Evolutionary conservation across 2,888 invertebrate species (phyloP).

Genomic region (Drosophila antonietae): DNA sequence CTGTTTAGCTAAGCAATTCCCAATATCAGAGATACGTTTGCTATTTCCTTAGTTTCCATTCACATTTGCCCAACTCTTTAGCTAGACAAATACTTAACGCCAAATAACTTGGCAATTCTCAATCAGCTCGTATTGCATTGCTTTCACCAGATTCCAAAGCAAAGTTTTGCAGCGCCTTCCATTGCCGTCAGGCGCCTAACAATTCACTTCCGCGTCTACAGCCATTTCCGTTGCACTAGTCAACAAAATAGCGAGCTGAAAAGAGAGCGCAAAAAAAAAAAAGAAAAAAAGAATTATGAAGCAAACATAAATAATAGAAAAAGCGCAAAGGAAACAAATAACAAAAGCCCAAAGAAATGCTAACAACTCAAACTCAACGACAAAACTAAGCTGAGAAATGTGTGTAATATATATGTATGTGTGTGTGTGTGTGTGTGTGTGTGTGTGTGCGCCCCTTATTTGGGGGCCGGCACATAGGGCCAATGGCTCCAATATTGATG

Average conservation of each 20-base stretch:
- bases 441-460: slow-evolving; percentile 12
- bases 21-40: slow-evolving; percentile 2
- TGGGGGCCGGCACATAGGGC: slow-evolving; percentile 20
- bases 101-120: slow-evolving; percentile 8
- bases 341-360: slow-evolving; percentile 35
- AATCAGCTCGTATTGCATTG: slow-evolving; percentile 1
- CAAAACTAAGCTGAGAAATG: slow-evolving; percentile 37
- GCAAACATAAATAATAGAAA: slow-evolving; percentile 64
- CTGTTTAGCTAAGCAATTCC: slow-evolving; percentile 8
- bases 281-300: slow-evolving; percentile 17
- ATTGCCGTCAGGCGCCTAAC: slow-evolving; percentile 65
- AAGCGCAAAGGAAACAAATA: slow-evolving; percentile 43
- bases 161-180: background rate
- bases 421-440: slow-evolving; percentile 18
- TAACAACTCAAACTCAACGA: slow-evolving; percentile 35
- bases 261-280: background rate
- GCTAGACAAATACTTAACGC: slow-evolving; percentile 24
- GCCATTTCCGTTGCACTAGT: slow-evolving; percentile 75
- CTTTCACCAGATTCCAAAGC: slow-evolving; percentile 23
- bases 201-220: slow-evolving; percentile 77
- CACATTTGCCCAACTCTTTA: slow-evolving; percentile 15
- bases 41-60: slow-evolving; percentile 2
- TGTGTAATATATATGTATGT: slow-evolving; percentile 19
- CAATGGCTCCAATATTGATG: slow-evolving; percentile 71
- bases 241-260: slow-evolving; percentile 52